phyloP scores from a whole-genome alignment of 2,113 vertebrate species.

The Glareola pratincola region DNA sequence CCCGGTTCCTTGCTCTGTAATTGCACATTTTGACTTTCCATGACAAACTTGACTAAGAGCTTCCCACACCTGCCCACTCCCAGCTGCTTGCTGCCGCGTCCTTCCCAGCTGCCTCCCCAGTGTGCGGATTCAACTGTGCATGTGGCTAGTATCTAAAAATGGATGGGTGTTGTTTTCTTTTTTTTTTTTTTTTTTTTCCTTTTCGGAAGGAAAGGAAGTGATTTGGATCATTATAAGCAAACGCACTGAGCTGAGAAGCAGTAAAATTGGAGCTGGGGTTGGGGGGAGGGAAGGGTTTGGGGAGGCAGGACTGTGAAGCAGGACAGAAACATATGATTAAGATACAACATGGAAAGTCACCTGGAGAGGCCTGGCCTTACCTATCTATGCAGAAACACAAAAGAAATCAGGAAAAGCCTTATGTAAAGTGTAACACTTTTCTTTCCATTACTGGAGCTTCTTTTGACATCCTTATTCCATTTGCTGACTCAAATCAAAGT shows the following conservation, averaged over 20 bases:
- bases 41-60: slow-evolving; percentile 12
- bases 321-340: neutral
- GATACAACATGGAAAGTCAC: neutral
- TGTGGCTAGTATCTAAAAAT: slow-evolving; percentile 31
- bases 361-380: neutral
- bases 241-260: neutral
- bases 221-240: slow-evolving; percentile 25
- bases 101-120: slow-evolving; percentile 5
- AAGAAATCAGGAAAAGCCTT: neutral
- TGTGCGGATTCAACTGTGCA: neutral
- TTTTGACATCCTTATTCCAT: neutral
- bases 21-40: slow-evolving; percentile 9
- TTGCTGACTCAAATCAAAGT: neutral
- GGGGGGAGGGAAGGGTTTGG: neutral
- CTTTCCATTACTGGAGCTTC: neutral
- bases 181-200: neutral
- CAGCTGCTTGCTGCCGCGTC: neutral
- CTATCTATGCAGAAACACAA: neutral
- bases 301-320: neutral
- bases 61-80: slow-evolving; percentile 37
- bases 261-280: neutral
- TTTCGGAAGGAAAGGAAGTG: slow-evolving; percentile 14
- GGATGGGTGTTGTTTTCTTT: neutral
- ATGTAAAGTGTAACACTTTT: neutral
- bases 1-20: neutral